phyloP scores from a whole-genome alignment of 1,140 invertebrate species.

The Penaeus chinensis region DNA sequence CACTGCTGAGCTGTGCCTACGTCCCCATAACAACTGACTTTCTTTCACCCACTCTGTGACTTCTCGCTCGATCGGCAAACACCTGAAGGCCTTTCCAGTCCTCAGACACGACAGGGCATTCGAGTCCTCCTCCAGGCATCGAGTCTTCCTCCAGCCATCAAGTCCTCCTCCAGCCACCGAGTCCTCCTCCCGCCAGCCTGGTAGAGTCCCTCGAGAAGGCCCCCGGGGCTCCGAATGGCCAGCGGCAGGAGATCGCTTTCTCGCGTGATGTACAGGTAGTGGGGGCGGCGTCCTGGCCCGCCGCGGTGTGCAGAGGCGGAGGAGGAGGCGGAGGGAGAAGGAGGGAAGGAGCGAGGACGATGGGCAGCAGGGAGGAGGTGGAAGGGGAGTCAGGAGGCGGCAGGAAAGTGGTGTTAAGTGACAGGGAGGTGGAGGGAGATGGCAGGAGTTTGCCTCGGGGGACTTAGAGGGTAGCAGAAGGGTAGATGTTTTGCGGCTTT shows the following conservation, averaged over 20 bases:
- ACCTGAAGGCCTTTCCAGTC: neutral
- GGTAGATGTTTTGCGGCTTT: neutral
- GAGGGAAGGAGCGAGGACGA: neutral
- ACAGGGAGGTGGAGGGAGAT: neutral
- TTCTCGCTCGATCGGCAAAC: neutral
- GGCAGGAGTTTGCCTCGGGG: neutral
- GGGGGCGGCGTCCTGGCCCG: neutral
- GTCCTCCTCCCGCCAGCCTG: neutral
- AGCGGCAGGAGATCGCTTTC: neutral
- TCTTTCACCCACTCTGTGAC: neutral
- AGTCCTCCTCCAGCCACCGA: neutral
- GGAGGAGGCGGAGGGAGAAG: neutral
- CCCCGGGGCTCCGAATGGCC: too few relatives aligned
- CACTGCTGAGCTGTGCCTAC: neutral
- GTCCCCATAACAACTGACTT: neutral
- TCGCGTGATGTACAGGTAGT: constrained; percentile 1
- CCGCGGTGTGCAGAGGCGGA: neutral
- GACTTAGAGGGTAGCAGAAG: neutral
- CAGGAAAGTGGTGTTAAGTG: neutral
- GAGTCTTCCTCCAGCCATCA: neutral
- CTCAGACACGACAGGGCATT: too few relatives aligned
- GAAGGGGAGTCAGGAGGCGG: neutral
- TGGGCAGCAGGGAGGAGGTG: neutral
- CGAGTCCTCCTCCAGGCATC: neutral
- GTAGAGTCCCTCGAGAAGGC: neutral